Base-by-base conservation (phyloP, 2,113 vertebrate species). In the Serranochromis macrocephalus region DNA sequence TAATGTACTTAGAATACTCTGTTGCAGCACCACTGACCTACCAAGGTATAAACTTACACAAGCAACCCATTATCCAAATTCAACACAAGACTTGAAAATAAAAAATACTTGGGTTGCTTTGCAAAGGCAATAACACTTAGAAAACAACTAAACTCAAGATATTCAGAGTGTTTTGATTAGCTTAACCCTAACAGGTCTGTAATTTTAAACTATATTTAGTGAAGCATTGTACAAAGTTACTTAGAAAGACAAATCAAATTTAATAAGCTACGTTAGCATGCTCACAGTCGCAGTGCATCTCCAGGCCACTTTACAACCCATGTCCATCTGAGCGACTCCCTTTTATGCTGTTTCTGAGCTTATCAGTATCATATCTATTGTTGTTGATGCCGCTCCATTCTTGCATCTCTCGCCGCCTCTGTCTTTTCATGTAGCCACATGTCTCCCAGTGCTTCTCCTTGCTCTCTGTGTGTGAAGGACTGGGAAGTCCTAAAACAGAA, bases 1-100 rank as follows among this genome's bases (percentile, higher is more conserved):
- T 86, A 86, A 85, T 90, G 88, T 1, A 47, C 83, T 90, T 54
- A 85, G 55, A 85, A 75, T 85, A 86, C 87, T 71, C 71, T 75
- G 78, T 88, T 78, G 63, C 81, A 61, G 7, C 51, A 3, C 4
- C 3, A 11, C 49, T 73, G 86, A 66, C 88, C 55, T 81, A 57
- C 14, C 33, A 58, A 81, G 73, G 73, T 87, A 73, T 86, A 87
- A 84, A 91, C 61, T 82, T 88, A 85, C 47, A 83, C 78, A 51
- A 85, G 24, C 55, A 54, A 90, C 31, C 84, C 80, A 82, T 89
- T 88, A 85, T 57, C 55, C 17, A 45, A 81, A 80, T 80, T 45
- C 42, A 87, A 84, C 79, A 75, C n/a, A 86, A 80, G 17, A 85
- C 45, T 87, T 29, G 68, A 87, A 89, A 31, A 13, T 9, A 85